A percentile compares a stretch with the other conserved stretches of the same genome.
Evolutionary conservation across 2,797 vertebrate genomes (phyloP).

Genomic region (Graptemys geographica): DNA sequence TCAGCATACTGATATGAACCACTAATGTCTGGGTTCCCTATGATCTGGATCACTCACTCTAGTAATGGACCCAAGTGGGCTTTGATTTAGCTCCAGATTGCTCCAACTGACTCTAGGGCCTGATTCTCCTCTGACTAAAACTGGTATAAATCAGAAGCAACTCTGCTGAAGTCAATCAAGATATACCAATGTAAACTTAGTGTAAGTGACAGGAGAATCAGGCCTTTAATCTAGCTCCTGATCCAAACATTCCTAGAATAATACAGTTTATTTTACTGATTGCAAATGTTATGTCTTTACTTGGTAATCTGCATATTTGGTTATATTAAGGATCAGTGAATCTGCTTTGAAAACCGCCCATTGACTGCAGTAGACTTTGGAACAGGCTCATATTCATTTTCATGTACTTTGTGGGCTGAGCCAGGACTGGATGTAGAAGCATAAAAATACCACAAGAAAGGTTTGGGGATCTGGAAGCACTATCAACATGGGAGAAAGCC

Average conservation of each 20-base stretch:
- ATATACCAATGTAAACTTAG: neutral
- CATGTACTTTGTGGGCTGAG: neutral
- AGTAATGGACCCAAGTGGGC: neutral
- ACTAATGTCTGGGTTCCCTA: fast-evolving
- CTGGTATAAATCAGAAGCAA: neutral
- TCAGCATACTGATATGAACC: neutral
- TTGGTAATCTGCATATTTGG: fast-evolving
- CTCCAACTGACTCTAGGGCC: neutral
- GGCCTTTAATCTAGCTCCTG: neutral
- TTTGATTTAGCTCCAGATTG: fast-evolving
- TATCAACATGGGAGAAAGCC: neutral
- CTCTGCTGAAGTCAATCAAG: neutral
- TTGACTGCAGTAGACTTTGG: neutral
- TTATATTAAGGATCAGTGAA: fast-evolving
- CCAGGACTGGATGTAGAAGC: neutral
- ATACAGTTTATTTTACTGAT: neutral
- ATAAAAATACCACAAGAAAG: neutral
- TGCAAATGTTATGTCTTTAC: neutral
- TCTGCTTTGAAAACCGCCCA: neutral
- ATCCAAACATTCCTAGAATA: neutral
- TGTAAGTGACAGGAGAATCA: neutral
- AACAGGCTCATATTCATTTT: neutral
- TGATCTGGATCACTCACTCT: fast-evolving
- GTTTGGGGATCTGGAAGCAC: fast-evolving
- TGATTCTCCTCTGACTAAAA: neutral